These are phyloP conservation scores for Falco naumanni DNA, from an alignment of 2,797 vertebrate species.

Conservation along the genomic window DNA sequence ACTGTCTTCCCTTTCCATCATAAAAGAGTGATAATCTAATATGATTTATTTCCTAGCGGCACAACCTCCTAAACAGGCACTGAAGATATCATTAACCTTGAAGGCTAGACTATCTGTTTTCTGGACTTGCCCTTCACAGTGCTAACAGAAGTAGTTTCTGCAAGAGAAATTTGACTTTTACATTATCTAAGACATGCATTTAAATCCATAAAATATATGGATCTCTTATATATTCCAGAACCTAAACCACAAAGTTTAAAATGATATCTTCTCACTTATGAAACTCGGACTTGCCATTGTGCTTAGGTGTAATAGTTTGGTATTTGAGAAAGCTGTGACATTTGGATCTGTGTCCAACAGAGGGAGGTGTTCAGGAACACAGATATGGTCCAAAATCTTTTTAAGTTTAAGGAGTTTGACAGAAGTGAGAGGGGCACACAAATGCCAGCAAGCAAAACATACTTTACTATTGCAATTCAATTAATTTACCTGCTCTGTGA, in stretches of 20 bases:
- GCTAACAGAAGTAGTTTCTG: background rate
- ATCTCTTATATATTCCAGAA: background rate
- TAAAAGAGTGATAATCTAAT: background rate
- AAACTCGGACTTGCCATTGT: background rate
- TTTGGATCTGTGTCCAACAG: constrained; percentile 39
- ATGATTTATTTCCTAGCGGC: background rate
- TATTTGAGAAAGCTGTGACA: constrained; percentile 7
- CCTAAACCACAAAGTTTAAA: background rate
- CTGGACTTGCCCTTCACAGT: background rate
- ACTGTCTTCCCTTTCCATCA: background rate
- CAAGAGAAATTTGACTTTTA: background rate
- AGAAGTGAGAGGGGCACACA: background rate
- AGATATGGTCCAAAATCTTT: constrained; percentile 9
- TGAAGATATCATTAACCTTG: background rate
- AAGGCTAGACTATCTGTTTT: background rate
- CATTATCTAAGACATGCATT: background rate
- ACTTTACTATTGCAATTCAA: background rate
- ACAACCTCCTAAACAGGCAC: background rate
- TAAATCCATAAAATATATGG: background rate
- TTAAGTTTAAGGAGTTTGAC: constrained; percentile 28
- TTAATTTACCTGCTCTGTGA: background rate
- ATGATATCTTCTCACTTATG: background rate
- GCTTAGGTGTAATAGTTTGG: background rate
- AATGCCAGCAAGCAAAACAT: background rate
- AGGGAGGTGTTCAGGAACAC: constrained; percentile 28